Evolutionary conservation across 2,797 vertebrate genomes (phyloP), one percentile per base, ranked within the genome.

Genomic region (Bucorvus abyssinicus): DNA sequence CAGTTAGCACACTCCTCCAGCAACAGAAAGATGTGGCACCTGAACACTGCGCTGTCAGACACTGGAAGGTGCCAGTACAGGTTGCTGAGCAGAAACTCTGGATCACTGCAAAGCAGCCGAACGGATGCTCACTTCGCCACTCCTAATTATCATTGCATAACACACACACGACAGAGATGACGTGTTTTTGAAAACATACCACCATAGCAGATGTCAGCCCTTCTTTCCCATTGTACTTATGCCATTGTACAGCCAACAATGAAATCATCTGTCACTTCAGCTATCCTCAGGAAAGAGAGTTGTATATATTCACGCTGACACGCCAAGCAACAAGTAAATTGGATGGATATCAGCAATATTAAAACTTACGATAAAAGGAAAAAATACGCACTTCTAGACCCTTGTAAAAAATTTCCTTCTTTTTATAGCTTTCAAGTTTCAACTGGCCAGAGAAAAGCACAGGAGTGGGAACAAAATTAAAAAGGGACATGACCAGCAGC

Each of bases 231-330:
- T 87, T 95, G 88, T 92, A 56, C n/a, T 95, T 90, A 57, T 52
- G 68, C 53, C 81, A 89, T 94, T 95, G 88, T 95, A 80, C 57
- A 93, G 5, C 30, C 82, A 92, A 69, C 86, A 96, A 91, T 95
- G 84, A 95, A 95, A 78, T 94, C 9, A 92, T 94, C 86, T 95
- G 91, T 91, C 90, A 84, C 76, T 95, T 90, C 78, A 85, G 71
- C 76, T 92, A 85, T 83, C 57, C 77, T 89, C 68, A 87, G 84
- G 81, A 95, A 89, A 91, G 56, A 73, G 56, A 84, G 36, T 85
- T 94, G 88, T 77, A 83, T 89, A 77, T 90, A 92, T 84, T 87
- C 81, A 90, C 68, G 49, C 36, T 90, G 74, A 89, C 78, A 65
- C 23, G 42, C 78, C 75, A 90, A 95, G 64, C 57, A 93, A 75